These are phyloP conservation scores for Odontocerum albicorne DNA, from an alignment of 2,888 invertebrate species.

Conservation along the genomic window DNA sequence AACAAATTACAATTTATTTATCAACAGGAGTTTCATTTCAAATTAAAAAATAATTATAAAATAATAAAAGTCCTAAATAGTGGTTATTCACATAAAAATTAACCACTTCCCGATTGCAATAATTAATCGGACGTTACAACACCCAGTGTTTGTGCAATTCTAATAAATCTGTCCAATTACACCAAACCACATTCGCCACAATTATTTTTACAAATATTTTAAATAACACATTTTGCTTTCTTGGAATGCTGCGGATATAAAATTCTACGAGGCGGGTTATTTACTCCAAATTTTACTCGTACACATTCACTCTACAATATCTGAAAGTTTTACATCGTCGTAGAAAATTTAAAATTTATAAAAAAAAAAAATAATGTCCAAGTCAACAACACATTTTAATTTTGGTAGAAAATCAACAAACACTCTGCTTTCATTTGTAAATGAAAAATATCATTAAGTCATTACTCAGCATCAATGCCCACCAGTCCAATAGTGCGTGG, in stretches of 20 bases:
- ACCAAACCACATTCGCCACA: slow-evolving; percentile 32
- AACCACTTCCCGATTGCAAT: slow-evolving; percentile 24
- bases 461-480: not conserved
- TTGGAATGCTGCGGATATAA: slow-evolving; percentile 36
- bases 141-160: slow-evolving; percentile 35
- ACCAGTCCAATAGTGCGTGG: not conserved
- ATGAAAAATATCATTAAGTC: not conserved
- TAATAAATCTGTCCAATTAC: slow-evolving; percentile 16
- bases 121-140: slow-evolving; percentile 31
- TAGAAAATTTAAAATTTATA: not conserved
- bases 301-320: slow-evolving; percentile 20
- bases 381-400: not conserved
- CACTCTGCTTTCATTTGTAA: too few relatives aligned
- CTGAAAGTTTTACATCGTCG: not conserved
- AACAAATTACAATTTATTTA: slow-evolving; percentile 26
- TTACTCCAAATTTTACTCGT: slow-evolving; percentile 5
- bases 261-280: slow-evolving; percentile 31
- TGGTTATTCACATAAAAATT: not conserved
- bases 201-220: slow-evolving; percentile 28
- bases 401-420: too few relatives aligned
- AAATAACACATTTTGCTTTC: slow-evolving; percentile 28
- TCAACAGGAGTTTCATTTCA: slow-evolving; percentile 17
- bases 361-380: not conserved
- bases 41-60: slow-evolving; percentile 28
- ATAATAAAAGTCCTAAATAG: slow-evolving; percentile 20